Conservation (phyloP, 2,113 vertebrate species). For the Phylloscopus trochilus region DNA sequence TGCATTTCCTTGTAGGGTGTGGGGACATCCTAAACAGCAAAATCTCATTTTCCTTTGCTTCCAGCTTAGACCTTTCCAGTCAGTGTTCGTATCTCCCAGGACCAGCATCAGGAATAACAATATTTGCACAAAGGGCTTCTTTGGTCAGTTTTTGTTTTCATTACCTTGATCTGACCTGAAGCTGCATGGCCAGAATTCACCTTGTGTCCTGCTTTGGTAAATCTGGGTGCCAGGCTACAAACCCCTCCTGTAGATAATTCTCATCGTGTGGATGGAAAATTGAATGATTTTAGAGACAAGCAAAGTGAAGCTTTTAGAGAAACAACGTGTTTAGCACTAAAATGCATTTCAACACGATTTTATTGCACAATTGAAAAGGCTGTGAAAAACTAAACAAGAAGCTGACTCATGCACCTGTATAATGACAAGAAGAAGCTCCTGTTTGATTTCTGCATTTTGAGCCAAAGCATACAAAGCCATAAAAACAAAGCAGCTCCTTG, state of each 20-base stretch:
- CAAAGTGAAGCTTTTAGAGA: neutral
- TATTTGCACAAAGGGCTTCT: neutral
- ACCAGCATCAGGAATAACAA: neutral
- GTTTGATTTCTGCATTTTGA: constrained; percentile 36
- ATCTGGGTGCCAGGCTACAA: neutral
- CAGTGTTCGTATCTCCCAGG: neutral
- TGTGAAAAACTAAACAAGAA: constrained; percentile 47
- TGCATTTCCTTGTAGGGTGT: neutral
- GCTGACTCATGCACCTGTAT: constrained; percentile 55
- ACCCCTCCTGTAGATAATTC: neutral
- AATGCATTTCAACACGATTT: constrained; percentile 33
- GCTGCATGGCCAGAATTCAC: neutral
- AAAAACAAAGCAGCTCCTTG: constrained; percentile 48
- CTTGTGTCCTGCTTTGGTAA: neutral
- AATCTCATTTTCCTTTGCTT: neutral
- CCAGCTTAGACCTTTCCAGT: neutral
- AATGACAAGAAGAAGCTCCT: constrained; percentile 36
- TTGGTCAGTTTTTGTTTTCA: neutral
- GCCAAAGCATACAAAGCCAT: constrained; percentile 21
- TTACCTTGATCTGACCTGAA: neutral
- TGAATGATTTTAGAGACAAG: neutral
- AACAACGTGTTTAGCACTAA: neutral
- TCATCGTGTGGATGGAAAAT: neutral
- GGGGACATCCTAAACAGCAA: neutral
- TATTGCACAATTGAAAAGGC: constrained; percentile 41